A percentile compares a stretch with the other conserved stretches of the same genome.
These are phyloP conservation scores for Corythaeola cristata DNA, from an alignment of 2,113 vertebrate species.

Conservation along the genomic window DNA sequence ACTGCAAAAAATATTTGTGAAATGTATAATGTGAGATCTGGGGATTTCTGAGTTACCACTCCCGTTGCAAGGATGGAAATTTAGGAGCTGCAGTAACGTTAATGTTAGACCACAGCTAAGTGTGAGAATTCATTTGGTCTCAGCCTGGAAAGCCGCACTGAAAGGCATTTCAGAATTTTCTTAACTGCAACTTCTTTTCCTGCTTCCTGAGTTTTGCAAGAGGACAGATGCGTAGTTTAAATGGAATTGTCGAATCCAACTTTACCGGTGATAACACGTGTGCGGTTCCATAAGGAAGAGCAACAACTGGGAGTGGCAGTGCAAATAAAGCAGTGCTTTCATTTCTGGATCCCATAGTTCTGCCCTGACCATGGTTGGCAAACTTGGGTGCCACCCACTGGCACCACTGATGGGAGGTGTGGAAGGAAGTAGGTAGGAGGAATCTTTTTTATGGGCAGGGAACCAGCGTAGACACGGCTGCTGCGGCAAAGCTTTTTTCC, in stretches of 20 bases:
- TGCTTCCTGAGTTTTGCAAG: background rate
- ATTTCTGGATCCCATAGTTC: background rate
- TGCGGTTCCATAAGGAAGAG: background rate
- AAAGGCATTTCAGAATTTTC: background rate
- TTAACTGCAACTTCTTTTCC: background rate
- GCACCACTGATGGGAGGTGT: background rate
- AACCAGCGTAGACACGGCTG: background rate
- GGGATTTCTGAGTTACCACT: background rate
- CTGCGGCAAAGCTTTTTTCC: background rate
- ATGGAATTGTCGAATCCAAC: background rate
- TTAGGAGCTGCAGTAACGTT: background rate
- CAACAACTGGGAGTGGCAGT: background rate
- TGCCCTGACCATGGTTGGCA: background rate
- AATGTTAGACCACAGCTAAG: background rate
- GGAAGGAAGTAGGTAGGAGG: background rate
- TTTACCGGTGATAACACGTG: background rate
- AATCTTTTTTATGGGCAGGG: background rate
- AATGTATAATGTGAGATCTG: fast-evolving
- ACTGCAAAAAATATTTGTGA: background rate
- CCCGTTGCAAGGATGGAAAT: background rate
- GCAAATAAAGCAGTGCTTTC: background rate
- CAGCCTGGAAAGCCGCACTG: background rate
- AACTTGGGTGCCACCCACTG: background rate
- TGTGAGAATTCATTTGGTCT: background rate
- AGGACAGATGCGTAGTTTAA: background rate